phyloP scores from a whole-genome alignment of 2,888 invertebrate genomes.

The Dysmachus trigonus region DNA sequence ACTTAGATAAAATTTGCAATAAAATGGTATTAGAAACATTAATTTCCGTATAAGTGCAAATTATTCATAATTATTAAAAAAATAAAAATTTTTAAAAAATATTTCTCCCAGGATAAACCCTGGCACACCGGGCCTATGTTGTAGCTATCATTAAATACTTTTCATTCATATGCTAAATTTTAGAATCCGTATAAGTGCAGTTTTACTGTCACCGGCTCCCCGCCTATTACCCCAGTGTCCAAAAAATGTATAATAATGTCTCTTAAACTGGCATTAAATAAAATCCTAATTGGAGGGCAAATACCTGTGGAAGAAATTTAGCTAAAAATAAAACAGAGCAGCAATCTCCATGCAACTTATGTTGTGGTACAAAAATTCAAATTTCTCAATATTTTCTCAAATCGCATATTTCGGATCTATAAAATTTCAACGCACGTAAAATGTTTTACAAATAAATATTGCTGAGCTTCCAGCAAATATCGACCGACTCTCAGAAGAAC shows the following conservation, averaged over 20 bases:
- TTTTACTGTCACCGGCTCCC: no score
- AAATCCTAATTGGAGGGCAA: background rate
- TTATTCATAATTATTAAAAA: no score
- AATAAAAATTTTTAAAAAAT: no score
- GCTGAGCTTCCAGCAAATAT: background rate
- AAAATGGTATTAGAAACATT: no score
- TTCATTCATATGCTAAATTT: no score
- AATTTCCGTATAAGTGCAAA: no score
- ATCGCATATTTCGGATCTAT: background rate
- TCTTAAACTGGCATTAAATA: background rate
- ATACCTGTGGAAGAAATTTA: background rate
- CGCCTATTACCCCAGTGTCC: background rate
- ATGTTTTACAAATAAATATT: background rate
- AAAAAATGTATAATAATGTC: background rate
- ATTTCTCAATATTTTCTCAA: background rate
- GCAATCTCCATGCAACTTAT: background rate
- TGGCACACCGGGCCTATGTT: no score
- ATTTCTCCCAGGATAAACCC: no score
- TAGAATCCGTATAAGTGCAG: no score
- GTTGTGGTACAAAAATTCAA: background rate
- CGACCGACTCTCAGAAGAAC: background rate
- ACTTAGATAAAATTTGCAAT: no score
- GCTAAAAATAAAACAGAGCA: background rate
- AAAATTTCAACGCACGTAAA: background rate
- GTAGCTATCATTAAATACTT: no score